phyloP scores from a whole-genome alignment of 2,797 vertebrate genomes.

The Staurois parvus region DNA sequence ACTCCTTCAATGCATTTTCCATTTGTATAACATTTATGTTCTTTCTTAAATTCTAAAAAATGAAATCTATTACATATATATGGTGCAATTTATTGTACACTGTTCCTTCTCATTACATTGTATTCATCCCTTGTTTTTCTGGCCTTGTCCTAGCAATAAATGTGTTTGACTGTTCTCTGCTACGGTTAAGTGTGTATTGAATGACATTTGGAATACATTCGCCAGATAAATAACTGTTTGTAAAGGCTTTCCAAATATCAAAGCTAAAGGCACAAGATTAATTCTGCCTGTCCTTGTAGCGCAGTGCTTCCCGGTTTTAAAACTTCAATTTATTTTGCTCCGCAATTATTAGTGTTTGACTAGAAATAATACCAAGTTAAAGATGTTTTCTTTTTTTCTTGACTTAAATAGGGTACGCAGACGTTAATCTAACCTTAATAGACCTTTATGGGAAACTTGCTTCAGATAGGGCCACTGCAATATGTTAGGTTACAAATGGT shows the following conservation, averaged over 20 bases:
- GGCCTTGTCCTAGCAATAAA: too few relatives aligned
- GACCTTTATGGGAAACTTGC: background rate
- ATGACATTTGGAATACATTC: background rate
- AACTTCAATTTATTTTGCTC: background rate
- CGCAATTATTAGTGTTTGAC: background rate
- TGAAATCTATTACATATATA: too few relatives aligned
- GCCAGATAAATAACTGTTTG: background rate
- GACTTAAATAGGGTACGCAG: background rate
- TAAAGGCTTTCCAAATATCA: background rate
- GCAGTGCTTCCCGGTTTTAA: background rate
- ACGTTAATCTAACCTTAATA: background rate
- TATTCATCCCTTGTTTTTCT: too few relatives aligned
- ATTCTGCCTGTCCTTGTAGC: background rate
- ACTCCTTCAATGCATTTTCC: too few relatives aligned
- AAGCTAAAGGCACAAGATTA: background rate
- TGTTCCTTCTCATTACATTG: too few relatives aligned
- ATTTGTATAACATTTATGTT: too few relatives aligned
- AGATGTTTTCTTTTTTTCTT: background rate
- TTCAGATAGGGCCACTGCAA: background rate
- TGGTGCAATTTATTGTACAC: too few relatives aligned
- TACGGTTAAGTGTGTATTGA: background rate
- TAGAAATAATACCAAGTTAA: background rate
- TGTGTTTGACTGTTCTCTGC: background rate
- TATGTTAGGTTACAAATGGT: slow-evolving; percentile 13
- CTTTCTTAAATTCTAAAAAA: too few relatives aligned